Base-by-base conservation (phyloP, 2,797 vertebrate genomes). In the Acridotheres tristis region DNA sequence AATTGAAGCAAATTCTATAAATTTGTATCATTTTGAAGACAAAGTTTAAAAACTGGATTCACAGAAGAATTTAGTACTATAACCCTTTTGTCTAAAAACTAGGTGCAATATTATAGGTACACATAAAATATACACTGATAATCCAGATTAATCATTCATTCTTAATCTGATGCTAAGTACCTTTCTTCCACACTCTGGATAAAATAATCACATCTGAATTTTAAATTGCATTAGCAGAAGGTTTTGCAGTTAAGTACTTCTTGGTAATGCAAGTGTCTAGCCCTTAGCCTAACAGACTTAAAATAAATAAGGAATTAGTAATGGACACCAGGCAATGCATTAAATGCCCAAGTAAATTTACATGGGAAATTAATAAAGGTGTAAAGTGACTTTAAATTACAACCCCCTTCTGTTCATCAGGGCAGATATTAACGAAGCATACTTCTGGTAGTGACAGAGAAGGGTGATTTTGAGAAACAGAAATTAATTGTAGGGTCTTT, bases 401-500 rank as follows among this genome's bases (percentile, higher is more conserved):
- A 81, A 22, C 18, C 62, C n/a, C 21, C 7, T 76, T 77, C 13
- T 63, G 34, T 85, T 51, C 43, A 58, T 65, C 7, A 6, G 36
- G 66, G 54, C 65, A 43, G 32, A 57, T 84, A 66, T 43, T 87
- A 79, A 84, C 2, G 21, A 62, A 82, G 55, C 40, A 13, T 77
- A 13, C 40, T 73, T 78, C 50, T 90, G 43, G 15, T 36, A 74
- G 78, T 71, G 76, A 67, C 82, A 61, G n/a, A 45, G 29, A 89
- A 87, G 36, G 55, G 43, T 63, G 73, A 84, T 88, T 81, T 45
- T 87, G 40, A 93, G 78, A 93, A 74, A 47, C 62, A 89, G 62
- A 79, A 95, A 93, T 93, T 88, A 95, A 91, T 85, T 12, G 15
- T 53, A 23, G 30, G 79, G 53, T 69, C 88, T 95, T 91, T 88